Conservation (phyloP, 2,797 vertebrate species). For the Girardinus metallicus region DNA sequence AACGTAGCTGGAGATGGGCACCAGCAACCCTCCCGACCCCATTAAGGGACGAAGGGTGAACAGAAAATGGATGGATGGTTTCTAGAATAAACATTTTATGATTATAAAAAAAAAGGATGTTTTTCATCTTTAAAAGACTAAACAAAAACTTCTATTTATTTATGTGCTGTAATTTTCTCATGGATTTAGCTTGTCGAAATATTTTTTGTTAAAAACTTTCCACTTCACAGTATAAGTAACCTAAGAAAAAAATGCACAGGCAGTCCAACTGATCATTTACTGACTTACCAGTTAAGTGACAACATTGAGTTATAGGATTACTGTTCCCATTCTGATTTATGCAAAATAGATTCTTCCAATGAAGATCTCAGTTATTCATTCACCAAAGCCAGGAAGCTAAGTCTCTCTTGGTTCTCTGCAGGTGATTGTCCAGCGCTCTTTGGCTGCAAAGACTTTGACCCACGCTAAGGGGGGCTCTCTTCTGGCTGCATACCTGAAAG, state of each 20-base stretch:
- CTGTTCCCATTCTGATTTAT: neutral
- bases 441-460: slow-evolving; percentile 90
- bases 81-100: neutral
- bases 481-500: slow-evolving; percentile 91
- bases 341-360: neutral
- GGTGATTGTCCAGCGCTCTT: slow-evolving; percentile 96
- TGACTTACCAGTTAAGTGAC: slow-evolving; percentile 2
- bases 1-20: too few relatives aligned
- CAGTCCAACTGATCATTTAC: slow-evolving; percentile 16
- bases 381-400: neutral
- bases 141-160: neutral
- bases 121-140: neutral
- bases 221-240: slow-evolving; percentile 1
- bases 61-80: too few relatives aligned
- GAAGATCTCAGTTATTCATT: slow-evolving; percentile 14
- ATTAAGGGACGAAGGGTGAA: too few relatives aligned
- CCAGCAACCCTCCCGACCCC: too few relatives aligned
- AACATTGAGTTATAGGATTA: slow-evolving; percentile 1
- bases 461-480: slow-evolving; percentile 96
- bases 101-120: neutral
- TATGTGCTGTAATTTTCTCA: neutral
- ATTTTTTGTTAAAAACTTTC: slow-evolving; percentile 25
- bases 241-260: neutral
- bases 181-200: slow-evolving; percentile 6
- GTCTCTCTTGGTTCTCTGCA: slow-evolving; percentile 61